These are phyloP conservation scores for Wasmannia auropunctata DNA, from an alignment of 1,140 invertebrate genomes.

Conservation along the genomic window DNA sequence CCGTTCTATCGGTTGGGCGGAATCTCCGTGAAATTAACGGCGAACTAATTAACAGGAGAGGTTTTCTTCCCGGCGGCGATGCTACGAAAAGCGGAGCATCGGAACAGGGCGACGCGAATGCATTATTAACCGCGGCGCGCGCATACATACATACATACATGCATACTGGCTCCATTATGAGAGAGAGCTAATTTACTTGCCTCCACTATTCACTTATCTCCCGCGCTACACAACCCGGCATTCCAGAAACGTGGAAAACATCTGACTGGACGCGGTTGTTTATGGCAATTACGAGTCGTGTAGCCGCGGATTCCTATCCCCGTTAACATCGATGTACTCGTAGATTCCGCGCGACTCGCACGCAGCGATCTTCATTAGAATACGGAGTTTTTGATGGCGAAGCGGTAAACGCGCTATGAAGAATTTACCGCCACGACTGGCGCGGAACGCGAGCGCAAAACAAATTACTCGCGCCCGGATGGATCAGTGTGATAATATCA, in stretches of 20 bases:
- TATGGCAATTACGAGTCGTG: slow-evolving; percentile 62
- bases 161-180: slow-evolving; percentile 45
- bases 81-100: slow-evolving; percentile 31
- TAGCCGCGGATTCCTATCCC: slow-evolving; percentile 46
- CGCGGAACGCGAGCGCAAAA: background rate
- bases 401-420: background rate
- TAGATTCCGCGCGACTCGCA: slow-evolving; percentile 45
- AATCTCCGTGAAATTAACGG: slow-evolving; percentile 68
- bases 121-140: slow-evolving; percentile 46
- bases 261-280: slow-evolving; percentile 52
- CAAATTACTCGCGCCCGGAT: background rate
- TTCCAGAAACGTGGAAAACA: slow-evolving; percentile 66
- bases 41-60: slow-evolving; percentile 63
- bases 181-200: slow-evolving; percentile 63
- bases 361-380: slow-evolving; percentile 63
- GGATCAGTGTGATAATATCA: background rate
- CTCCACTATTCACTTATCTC: slow-evolving; percentile 64
- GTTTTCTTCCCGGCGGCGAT: slow-evolving; percentile 33
- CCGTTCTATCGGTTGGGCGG: slow-evolving; percentile 42
- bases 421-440: slow-evolving; percentile 2
- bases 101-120: slow-evolving; percentile 9
- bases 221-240: slow-evolving; percentile 26
- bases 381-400: background rate
- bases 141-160: background rate
- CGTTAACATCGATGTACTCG: slow-evolving; percentile 46